Evolutionary conservation across 2,797 vertebrate genomes (phyloP), one percentile per base, ranked within the genome.

Genomic region (Parauchenoglanis punctatus): DNA sequence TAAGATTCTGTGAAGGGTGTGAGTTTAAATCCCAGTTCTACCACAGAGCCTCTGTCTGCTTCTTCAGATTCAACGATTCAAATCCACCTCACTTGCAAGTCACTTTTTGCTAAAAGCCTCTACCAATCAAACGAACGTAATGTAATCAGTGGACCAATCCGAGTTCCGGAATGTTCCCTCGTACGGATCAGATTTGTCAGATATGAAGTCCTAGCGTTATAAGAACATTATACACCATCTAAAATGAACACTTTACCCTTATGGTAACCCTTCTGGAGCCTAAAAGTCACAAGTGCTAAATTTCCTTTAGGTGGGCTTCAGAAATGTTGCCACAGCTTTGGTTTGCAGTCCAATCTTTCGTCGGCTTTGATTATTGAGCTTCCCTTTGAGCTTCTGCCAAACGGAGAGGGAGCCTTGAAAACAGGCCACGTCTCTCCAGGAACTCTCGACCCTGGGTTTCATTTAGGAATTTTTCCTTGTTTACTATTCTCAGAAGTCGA

Each of bases 351-450:
- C 91, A 58, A 90, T 93, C 91, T 93, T 89, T 87, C 89, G 80
- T 92, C 90, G 91, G 87, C 72, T 72, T 89, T 90, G 86, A 85
- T 90, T 73, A 61, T 83, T 87, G 61, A 40, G 76, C 91, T 90
- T 92, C 87, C 83, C 94, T 96, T 95, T 96, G 92, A 96, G 91
- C 93, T 88, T 23, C 80, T 89, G 94, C 95, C 95, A 95, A 90
- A 90, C 5, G 72, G 88, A 87, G 86, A 92, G 90, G 89, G 81
- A 59, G 56, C 87, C 85, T 75, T 89, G 80, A 89, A 87, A 83
- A 85, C 61, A 75, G 85, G 61, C 80, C 52, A 70, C 65, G 70
- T 89, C 63, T 87, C 86, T 73, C 81, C 72, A 63, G 65, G 76
- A 35, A 90, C 40, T 18, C 86, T 65, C 86, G 84, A 90, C 85